A percentile compares a stretch with the other conserved stretches of the same genome.
Evolutionary conservation across 2,113 vertebrate species (phyloP).

Genomic region (Paradisaea rubra): DNA sequence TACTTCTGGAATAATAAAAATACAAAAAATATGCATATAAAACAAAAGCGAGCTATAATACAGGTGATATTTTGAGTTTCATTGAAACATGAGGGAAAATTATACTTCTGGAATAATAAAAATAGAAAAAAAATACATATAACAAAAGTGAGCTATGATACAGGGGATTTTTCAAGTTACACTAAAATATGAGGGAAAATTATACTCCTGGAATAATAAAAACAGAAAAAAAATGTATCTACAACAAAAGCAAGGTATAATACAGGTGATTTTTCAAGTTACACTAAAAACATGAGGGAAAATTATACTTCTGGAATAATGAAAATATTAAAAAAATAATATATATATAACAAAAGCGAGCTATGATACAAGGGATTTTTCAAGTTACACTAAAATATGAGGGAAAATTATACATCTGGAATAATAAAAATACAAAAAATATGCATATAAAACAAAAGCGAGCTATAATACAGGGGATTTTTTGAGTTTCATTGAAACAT

Average conservation of each 20-base stretch:
- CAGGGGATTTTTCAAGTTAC: too few species aligned
- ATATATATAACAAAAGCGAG: not conserved
- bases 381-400: not conserved
- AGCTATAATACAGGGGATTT: rapidly evolving
- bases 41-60: not conserved
- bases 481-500: not conserved
- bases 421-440: too few species aligned
- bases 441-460: rapidly evolving
- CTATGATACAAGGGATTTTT: rapidly evolving
- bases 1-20: not conserved
- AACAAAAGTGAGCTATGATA: too few species aligned
- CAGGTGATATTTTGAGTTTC: not conserved
- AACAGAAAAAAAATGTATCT: not conserved
- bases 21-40: not conserved
- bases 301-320: not conserved
- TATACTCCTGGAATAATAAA: too few species aligned
- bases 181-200: too few species aligned
- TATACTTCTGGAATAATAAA: too few species aligned
- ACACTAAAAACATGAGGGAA: not conserved
- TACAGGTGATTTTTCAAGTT: not conserved
- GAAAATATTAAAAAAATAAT: too few species aligned
- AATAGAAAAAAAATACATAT: not conserved
- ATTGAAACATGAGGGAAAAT: not conserved
- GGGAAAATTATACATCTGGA: not conserved
- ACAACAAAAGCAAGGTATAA: too few species aligned